A percentile compares a stretch with the other conserved stretches of the same genome.
These are phyloP conservation scores for Cephus pulcher DNA, from an alignment of 2,888 invertebrate species.

Conservation along the genomic window DNA sequence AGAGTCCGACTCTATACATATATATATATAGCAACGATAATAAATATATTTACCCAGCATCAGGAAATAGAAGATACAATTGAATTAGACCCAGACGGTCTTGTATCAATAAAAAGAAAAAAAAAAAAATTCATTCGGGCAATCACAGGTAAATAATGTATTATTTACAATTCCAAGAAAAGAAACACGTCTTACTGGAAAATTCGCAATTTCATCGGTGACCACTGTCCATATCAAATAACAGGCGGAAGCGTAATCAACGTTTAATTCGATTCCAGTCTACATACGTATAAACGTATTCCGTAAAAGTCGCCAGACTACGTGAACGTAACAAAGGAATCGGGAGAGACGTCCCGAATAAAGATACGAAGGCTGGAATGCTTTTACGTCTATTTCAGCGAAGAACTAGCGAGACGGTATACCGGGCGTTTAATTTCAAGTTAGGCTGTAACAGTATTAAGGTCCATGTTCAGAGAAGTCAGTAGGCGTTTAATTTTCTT, in stretches of 20 bases:
- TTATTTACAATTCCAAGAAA: too few relatives aligned
- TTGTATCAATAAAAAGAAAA: too few relatives aligned
- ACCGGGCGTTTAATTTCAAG: not conserved
- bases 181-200: too few relatives aligned
- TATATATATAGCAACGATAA: too few relatives aligned
- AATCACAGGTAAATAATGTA: too few relatives aligned
- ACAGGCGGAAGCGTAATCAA: not conserved
- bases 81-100: too few relatives aligned
- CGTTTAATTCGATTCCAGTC: not conserved
- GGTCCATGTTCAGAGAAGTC: not conserved
- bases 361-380: not conserved
- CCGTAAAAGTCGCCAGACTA: not conserved
- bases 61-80: too few relatives aligned
- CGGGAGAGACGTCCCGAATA: not conserved
- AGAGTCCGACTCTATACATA: too few relatives aligned
- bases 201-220: not conserved
- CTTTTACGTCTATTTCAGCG: not conserved
- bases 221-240: not conserved
- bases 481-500: not conserved
- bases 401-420: not conserved
- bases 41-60: too few relatives aligned
- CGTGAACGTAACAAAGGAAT: not conserved
- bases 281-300: not conserved
- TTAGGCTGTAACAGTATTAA: not conserved
- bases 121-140: too few relatives aligned